Percentiles rank a stretch among this genome's conserved stretches.
Conservation (phyloP, 2,113 vertebrate genomes). For the human region GRCh38 chr2:154484001-154484500, state of each 20-base stretch:
- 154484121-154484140: background rate
- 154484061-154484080: background rate
- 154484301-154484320: background rate
- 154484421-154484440: background rate
- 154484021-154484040: conserved; percentile 36
- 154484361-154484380: conserved; percentile 21
- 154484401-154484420: background rate
- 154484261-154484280: background rate
- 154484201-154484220: background rate
- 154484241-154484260: background rate
- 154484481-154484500: conserved; percentile 43
- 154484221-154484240: background rate
- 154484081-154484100: conserved; percentile 36
- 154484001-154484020: conserved; percentile 1
- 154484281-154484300: background rate
- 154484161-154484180: background rate
- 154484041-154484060: conserved; percentile 37
- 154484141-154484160: background rate
- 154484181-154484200: background rate
- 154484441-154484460: conserved; percentile 11
- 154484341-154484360: background rate
- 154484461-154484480: conserved; percentile 56
- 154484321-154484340: conserved; percentile 13
- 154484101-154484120: background rate
- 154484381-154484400: conserved; percentile 30